Conservation (phyloP, 2,888 invertebrate species). For the Ormyrus pomaceus region DNA sequence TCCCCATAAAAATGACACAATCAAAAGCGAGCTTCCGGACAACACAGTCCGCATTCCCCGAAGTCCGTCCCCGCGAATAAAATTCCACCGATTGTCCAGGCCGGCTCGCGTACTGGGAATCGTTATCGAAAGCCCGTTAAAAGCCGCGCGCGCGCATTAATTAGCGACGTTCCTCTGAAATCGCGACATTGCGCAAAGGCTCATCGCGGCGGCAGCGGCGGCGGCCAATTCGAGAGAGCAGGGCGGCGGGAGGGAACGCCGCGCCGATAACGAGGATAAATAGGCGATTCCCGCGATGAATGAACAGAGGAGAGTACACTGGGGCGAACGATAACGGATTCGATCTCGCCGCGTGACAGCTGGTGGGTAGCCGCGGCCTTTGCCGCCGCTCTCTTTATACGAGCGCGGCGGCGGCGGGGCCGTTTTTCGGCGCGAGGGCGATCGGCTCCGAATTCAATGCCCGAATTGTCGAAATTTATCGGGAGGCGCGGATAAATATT, state of each 20-base stretch:
- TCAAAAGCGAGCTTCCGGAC: too few species aligned
- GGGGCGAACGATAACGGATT: slow-evolving; percentile 2
- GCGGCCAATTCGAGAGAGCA: slow-evolving; percentile 12
- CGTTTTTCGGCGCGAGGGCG: neutral
- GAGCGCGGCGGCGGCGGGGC: neutral
- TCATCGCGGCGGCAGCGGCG: neutral
- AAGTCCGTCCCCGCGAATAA: too few species aligned
- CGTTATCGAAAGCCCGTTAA: too few species aligned
- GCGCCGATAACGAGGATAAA: slow-evolving; percentile 35
- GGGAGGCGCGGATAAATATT: slow-evolving; percentile 53
- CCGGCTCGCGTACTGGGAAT: too few species aligned
- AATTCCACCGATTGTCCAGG: too few species aligned
- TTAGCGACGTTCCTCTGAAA: neutral
- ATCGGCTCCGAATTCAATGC: slow-evolving; percentile 61
- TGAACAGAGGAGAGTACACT: slow-evolving; percentile 32
- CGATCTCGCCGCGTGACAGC: slow-evolving; percentile 60
- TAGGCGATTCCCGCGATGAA: slow-evolving; percentile 46
- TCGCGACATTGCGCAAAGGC: slow-evolving; percentile 1
- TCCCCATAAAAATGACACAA: too few species aligned
- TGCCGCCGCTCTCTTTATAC: slow-evolving; percentile 25
- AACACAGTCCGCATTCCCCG: too few species aligned
- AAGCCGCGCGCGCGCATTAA: neutral
- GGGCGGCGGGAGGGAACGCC: neutral
- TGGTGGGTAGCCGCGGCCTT: slow-evolving; percentile 47
- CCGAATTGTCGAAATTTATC: slow-evolving; percentile 70